Base-by-base conservation (phyloP, 2,797 vertebrate genomes). In the Knipowitschia caucasica region DNA sequence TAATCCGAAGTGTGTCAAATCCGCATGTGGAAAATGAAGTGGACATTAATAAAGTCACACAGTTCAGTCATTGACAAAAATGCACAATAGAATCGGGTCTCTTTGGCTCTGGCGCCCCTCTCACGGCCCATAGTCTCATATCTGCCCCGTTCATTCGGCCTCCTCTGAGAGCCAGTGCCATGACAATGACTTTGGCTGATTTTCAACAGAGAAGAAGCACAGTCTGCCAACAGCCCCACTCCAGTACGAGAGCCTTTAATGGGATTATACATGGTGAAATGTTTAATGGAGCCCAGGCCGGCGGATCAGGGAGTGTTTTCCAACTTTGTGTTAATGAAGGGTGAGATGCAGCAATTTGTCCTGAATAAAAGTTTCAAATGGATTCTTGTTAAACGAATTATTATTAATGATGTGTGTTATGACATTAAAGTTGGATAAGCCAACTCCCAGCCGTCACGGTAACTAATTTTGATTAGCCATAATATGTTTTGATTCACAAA, bases 131-230 rank as follows among this genome's bases (percentile, higher is more conserved):
- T 56, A 60, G 49, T 69, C 72, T 75, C 75, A 71, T 66, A 71
- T 80, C 62, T 53, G 75, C 78, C 75, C 62, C 52, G 69, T 71
- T 69, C 74, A 81, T 75, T 79, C 69, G 71, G 50, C 56, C 61
- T 53, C 65, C 15, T 62, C 55, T 69, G 66, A 25, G 64, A 66
- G 74, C 70, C 67, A 72, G 65, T 38, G 59, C 50, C 36, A 67
- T 59, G 68, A 81, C 78, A 83, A 78, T 77, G 51, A 35, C 57
- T 62, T 61, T 81, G 83, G 81, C 76, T 73, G 53, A 71, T 77
- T 66, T 73, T 82, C 75, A 77, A 68, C 34, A 51, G 50, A 67
- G 69, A 68, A 73, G 75, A 64, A 64, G 61, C 57, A 63, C 67
- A 51, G 35, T 50, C 69, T 79, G 79, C 81, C 83, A 82, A 79